phyloP scores from a whole-genome alignment of 2,797 vertebrate species.

The Menidia menidia region DNA sequence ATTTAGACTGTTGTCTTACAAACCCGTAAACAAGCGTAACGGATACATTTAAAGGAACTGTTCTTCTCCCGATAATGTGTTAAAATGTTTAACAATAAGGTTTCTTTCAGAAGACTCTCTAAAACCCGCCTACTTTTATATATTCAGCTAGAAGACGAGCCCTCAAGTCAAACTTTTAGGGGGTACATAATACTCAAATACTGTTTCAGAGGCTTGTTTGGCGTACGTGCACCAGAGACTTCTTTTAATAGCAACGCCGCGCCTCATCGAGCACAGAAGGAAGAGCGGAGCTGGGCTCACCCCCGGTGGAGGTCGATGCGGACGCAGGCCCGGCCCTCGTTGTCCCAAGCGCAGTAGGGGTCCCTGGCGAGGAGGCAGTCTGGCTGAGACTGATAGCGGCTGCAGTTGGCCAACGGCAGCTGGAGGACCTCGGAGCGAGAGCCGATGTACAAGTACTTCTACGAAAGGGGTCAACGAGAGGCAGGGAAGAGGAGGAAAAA shows the following conservation, averaged over 20 bases:
- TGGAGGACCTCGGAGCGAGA: slow-evolving; percentile 86
- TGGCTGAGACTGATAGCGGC: slow-evolving; percentile 86
- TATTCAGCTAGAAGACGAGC: neutral
- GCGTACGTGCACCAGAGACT: neutral
- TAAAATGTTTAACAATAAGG: neutral
- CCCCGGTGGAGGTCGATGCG: slow-evolving; percentile 86
- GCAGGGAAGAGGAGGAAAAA: slow-evolving; percentile 29
- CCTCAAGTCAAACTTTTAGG: neutral
- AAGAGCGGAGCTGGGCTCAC: slow-evolving; percentile 58
- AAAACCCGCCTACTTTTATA: neutral
- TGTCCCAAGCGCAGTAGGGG: slow-evolving; percentile 89
- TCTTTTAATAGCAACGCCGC: neutral
- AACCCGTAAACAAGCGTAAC: neutral
- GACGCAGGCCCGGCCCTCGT: slow-evolving; percentile 84
- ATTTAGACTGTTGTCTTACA: neutral
- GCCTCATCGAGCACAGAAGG: neutral
- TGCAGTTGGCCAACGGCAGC: slow-evolving; percentile 88
- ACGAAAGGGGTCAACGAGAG: slow-evolving; percentile 8
- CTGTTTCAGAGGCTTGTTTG: neutral
- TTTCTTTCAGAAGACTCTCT: neutral
- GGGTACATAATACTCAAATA: neutral
- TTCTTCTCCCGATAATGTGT: neutral
- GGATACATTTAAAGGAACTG: neutral
- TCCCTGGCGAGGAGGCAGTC: slow-evolving; percentile 87
- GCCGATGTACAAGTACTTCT: slow-evolving; percentile 88